Base-by-base conservation (phyloP, 2,113 vertebrate species). In the Tragelaphus strepsiceros region DNA sequence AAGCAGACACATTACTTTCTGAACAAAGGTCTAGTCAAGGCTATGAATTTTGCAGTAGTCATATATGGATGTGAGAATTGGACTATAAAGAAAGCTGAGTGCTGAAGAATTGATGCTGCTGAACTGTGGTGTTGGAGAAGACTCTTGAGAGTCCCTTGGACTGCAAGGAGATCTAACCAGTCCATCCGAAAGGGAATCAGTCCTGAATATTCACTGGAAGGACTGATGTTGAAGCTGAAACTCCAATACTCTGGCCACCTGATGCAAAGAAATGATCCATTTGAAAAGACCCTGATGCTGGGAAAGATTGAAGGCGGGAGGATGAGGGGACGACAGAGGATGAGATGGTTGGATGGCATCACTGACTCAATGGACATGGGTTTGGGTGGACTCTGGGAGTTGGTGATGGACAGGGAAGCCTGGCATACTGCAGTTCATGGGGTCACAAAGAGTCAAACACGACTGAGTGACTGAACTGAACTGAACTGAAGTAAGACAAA, bases 341-440 rank as follows among this genome's bases (percentile, higher is more conserved):
- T 39, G 9, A 71, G n/a, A 35, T 12, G 67, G 67, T 6, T 71
- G 67, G 67, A 71, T 39, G 67, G 67, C 67, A 71, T 39, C 67
- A 71, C 19, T 0, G 0, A 71, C 19, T 71, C 67, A 71, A 3
- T 6, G 67, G 10, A 22, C n/a, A 71, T 35, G 67, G 5, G 10
- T 71, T 35, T 71, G n/a, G 10, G n/a, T 71, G 8, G 19, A 71
- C n/a, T 71, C 67, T 22, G 67, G n/a, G n/a, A 71, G n/a, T 21
- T 35, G n/a, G n/a, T 39, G 19, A 71, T 71, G 19, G 67, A 71
- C 5, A 39, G 5, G 19, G 19, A 71, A 19, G n/a, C 19, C 67
- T 71, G 67, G n/a, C n/a, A 12, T 71, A 3, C 67, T 71, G n/a
- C 1, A 0, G 19, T 39, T 5, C 67, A 71, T 39, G 19, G 19